Base-by-base conservation (phyloP, 1,140 invertebrate species). In the Drosophila auraria region DNA sequence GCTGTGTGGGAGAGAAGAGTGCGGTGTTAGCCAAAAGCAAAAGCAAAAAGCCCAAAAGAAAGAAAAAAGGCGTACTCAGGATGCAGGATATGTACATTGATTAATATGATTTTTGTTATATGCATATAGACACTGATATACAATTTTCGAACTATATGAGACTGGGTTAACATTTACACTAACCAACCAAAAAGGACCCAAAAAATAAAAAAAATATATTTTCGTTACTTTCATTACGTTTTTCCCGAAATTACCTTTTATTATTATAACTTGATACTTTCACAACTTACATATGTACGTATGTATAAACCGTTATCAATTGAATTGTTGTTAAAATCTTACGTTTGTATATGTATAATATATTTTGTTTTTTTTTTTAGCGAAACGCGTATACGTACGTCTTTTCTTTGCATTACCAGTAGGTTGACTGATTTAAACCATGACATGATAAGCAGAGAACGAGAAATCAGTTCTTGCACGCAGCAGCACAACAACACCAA, bases 381-480 rank as follows among this genome's bases (percentile, higher is more conserved):
- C 36, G 23, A 65, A 38, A 56, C 59, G 50, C 50, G 40, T 25
- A n/a, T n/a, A 40, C 20, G 33, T 53, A 89, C 82, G 68, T 82
- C 87, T 82, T 62, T 73, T 57, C 68, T 70, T 79, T 71, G 68
- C 76, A 70, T 90, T 90, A 82, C 80, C 75, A 68, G 72, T 62
- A 74, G 75, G 83, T 82, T 90, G 83, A 89, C 86, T 90, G 86
- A 89, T 86, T 82, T 80, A 59, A 78, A 40, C 36, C 54, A 57
- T 25, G 54, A 62, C 59, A 86, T 90, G 82, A 89, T 89, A 89
- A 89, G 74, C 78, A 57, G 15, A 42, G 57, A 57, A 84, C 76
- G 40, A 65, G 66, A 66, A 83, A 90, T 70, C 75, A 90, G 70
- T 89, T 89, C 84, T 89, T 89, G 84, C 82, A 87, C 83, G 69